Conservation (phyloP, 2,888 invertebrate species). For the Polydrusus pterygomalis region DNA sequence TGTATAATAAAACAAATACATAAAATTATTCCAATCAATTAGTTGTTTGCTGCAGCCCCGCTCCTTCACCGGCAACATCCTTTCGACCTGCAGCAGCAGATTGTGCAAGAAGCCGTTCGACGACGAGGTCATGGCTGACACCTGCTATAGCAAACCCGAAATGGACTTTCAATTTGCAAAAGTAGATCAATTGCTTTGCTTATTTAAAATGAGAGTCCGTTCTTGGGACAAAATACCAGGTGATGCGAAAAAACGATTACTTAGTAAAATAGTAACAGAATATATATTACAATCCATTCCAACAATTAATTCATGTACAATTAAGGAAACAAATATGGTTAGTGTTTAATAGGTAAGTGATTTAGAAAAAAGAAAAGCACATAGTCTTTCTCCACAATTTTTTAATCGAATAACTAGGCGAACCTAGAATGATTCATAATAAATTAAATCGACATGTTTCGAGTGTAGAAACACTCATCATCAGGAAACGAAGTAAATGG, state of each 20-base stretch:
- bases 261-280: not conserved
- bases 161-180: slow-evolving; percentile 46
- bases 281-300: too few species aligned
- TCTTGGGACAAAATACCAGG: not conserved
- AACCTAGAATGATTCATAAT: too few species aligned
- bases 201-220: not conserved
- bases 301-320: too few species aligned
- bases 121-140: slow-evolving; percentile 44
- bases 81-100: slow-evolving; percentile 28
- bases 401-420: too few species aligned
- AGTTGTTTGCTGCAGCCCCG: not conserved
- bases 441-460: too few species aligned
- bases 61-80: slow-evolving; percentile 10
- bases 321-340: too few species aligned
- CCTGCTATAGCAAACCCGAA: slow-evolving; percentile 38
- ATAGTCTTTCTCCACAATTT: too few species aligned
- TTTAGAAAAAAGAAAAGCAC: too few species aligned
- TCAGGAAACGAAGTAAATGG: too few species aligned
- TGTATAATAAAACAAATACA: slow-evolving; percentile 17
- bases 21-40: slow-evolving; percentile 26
- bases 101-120: slow-evolving; percentile 33
- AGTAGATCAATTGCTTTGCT: slow-evolving; percentile 38
- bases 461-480: too few species aligned
- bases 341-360: too few species aligned
- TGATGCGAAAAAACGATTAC: not conserved